Conservation (phyloP, 1,140 invertebrate species). For the Scaptodrosophila lebanonensis region DNA sequence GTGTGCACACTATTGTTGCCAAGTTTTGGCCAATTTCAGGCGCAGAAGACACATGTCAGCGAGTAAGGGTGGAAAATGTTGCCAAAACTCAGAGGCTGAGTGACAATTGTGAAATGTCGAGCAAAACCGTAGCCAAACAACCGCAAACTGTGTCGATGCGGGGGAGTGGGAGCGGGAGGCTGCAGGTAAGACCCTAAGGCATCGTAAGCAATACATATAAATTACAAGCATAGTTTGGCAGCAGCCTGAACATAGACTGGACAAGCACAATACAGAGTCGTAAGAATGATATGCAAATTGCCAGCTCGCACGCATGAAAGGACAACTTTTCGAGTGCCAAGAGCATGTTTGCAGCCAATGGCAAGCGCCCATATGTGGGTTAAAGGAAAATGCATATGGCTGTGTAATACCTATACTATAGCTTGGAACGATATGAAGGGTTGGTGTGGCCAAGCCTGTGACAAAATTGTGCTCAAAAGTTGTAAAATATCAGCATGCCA, state of each 20-base stretch:
- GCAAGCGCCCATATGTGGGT: too few species aligned
- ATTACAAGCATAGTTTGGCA: constrained; percentile 9
- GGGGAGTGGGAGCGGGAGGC: constrained; percentile 1
- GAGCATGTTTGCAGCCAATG: constrained; percentile 19
- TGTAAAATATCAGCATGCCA: constrained; percentile 36
- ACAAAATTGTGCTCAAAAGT: constrained; percentile 51
- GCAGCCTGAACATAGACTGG: too few species aligned
- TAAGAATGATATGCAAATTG: constrained; percentile 21
- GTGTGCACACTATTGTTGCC: too few species aligned
- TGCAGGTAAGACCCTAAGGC: too few species aligned
- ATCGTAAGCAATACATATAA: constrained; percentile 19
- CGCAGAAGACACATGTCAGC: too few species aligned
- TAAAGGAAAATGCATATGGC: too few species aligned
- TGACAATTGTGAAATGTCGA: too few species aligned
- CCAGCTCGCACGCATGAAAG: neutral
- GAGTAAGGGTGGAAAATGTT: too few species aligned
- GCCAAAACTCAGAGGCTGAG: too few species aligned
- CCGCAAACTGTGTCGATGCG: constrained; percentile 3
- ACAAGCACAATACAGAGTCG: neutral
- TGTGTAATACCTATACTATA: too few species aligned
- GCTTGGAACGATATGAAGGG: too few species aligned
- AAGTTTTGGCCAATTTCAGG: too few species aligned
- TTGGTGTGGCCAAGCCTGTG: constrained; percentile 27
- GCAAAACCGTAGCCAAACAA: neutral
- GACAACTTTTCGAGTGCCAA: constrained; percentile 26